These are phyloP conservation scores for Thamnophis elegans DNA, from an alignment of 2,797 vertebrate genomes.

Conservation along the genomic window DNA sequence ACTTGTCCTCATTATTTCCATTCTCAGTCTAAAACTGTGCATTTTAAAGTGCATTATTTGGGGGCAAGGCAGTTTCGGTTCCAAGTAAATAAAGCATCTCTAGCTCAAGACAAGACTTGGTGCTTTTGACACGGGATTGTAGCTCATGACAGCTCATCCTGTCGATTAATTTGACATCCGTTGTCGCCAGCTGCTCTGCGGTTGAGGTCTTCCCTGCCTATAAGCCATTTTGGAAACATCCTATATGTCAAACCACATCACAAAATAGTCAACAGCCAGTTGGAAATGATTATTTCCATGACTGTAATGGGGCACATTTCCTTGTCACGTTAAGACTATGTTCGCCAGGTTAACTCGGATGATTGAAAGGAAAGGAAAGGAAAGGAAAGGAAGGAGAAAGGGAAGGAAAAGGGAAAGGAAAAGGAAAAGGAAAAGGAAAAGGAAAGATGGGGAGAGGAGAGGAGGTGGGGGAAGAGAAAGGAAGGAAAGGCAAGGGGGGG, in stretches of 20 bases:
- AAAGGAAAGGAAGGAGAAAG: too few species aligned
- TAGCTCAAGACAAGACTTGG: not conserved
- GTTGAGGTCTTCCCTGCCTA: not conserved
- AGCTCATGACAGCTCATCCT: not conserved
- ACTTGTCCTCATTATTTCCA: not conserved
- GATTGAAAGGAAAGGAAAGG: slow-evolving; percentile 16
- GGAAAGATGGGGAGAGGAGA: too few species aligned
- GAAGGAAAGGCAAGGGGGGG: too few species aligned
- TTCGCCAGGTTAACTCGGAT: slow-evolving; percentile 27
- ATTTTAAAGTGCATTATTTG: not conserved
- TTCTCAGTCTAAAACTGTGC: not conserved
- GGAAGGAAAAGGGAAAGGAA: too few species aligned
- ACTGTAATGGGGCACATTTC: not conserved
- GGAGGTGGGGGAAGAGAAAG: too few species aligned
- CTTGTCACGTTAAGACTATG: slow-evolving; percentile 9
- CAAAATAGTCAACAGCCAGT: not conserved
- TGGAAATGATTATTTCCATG: not conserved
- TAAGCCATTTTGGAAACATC: not conserved
- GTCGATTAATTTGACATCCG: not conserved
- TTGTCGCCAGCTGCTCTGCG: not conserved
- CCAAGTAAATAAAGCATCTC: not conserved
- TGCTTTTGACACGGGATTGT: not conserved
- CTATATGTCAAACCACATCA: not conserved
- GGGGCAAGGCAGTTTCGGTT: not conserved
- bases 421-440: too few species aligned